Evolutionary conservation across 2,113 vertebrate species (phyloP).

Genomic region (Heterotis niloticus): DNA sequence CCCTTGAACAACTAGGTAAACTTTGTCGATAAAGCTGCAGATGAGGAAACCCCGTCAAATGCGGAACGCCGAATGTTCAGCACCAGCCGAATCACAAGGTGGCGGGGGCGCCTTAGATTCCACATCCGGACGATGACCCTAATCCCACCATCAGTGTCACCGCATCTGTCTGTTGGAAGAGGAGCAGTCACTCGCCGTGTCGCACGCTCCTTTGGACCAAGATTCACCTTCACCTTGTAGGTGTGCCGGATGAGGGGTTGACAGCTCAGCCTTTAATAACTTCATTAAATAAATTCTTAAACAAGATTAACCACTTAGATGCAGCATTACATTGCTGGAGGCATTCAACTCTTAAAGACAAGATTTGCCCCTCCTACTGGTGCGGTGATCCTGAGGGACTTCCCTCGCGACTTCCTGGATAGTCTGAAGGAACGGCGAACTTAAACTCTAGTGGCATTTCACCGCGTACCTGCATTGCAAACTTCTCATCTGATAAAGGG

Average conservation of each 20-base stretch:
- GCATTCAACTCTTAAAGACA: background rate
- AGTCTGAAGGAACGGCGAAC: no score
- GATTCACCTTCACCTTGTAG: background rate
- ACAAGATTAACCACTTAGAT: slow-evolving; percentile 23
- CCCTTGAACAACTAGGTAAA: no score
- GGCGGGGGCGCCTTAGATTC: slow-evolving; percentile 11
- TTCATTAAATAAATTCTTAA: background rate
- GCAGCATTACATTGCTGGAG: no score
- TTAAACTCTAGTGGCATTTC: no score
- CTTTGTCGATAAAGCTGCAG: background rate
- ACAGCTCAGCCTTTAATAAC: no score
- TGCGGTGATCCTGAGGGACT: background rate
- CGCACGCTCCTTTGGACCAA: background rate
- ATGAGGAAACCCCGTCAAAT: no score
- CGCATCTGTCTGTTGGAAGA: background rate
- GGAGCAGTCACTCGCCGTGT: background rate
- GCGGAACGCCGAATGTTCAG: background rate
- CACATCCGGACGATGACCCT: slow-evolving; percentile 48
- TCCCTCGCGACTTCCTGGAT: background rate
- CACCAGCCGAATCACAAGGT: background rate
- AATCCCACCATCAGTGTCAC: slow-evolving; percentile 37
- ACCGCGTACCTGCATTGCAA: slow-evolving; percentile 13
- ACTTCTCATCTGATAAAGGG: slow-evolving; percentile 41
- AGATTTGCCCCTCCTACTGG: slow-evolving; percentile 40
- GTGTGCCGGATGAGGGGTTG: background rate